Base-by-base conservation (phyloP, 2,113 vertebrate species). In the Ailurus styani region DNA sequence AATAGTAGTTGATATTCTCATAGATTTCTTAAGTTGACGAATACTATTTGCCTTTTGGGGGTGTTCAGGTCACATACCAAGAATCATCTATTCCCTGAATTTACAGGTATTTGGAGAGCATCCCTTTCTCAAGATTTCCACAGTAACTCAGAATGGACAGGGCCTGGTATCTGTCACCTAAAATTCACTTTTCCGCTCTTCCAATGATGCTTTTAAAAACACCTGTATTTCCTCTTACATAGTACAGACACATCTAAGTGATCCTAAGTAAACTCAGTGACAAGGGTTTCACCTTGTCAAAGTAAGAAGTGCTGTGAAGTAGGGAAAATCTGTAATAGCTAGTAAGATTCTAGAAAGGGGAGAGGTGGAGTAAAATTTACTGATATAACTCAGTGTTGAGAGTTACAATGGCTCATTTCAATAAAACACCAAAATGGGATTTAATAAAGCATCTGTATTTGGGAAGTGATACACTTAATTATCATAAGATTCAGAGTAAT, bases 401-500 rank as follows among this genome's bases (percentile, higher is more conserved):
- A 92, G 34, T 70, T 87, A n/a, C 4, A 94, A n/a, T 78, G 77
- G 27, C 13, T 92, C 52, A 90, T 57, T 90, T 94, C 21, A 60
- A 57, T 83, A 97, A 78, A 90, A 94, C 31, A 93, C 12, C 31
- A 84, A 93, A 93, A 91, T 37, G 31, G 42, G 9, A 83, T 72
- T 90, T 95, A 93, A 87, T 79, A 73, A 87, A 83, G 37, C 75
- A 70, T 20, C 50, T 55, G 7, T 50, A 85, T 68, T 72, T 85
- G 31, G 45, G 47, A 75, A 91, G 72, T 66, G 20, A 78, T 83
- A 70, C 6, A 75, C 18, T 87, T 57, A 72, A 57, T 75, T 82
- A 84, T 52, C 40, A 37, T 72, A 93, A 95, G 87, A 96, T 78
- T 55, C 60, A 70, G 66, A 91, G 40, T 78, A 31, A 21, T 27